phyloP scores from a whole-genome alignment of 2,113 vertebrate species.

The Promerops cafer region DNA sequence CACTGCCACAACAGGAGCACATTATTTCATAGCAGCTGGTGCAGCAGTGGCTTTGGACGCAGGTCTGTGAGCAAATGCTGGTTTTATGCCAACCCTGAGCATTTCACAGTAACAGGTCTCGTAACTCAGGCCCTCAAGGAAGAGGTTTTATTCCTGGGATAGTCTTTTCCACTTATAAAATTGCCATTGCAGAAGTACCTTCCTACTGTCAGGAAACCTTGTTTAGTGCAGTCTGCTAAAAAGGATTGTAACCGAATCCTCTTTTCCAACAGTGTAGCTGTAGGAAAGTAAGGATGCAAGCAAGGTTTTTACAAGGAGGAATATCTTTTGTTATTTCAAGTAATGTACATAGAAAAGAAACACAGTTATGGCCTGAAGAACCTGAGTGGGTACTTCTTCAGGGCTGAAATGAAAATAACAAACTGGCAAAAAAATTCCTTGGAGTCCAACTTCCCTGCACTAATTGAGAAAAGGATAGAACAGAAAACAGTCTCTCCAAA shows the following conservation, averaged over 20 bases:
- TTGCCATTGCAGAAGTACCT: neutral
- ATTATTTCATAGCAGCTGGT: neutral
- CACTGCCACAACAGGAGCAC: neutral
- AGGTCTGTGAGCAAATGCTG: neutral
- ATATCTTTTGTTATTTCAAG: neutral
- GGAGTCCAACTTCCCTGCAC: neutral
- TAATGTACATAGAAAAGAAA: neutral
- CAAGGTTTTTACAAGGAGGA: neutral
- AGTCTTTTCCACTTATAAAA: neutral
- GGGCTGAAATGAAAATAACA: neutral
- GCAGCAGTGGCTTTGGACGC: neutral
- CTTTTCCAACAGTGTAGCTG: neutral
- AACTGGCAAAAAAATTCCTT: neutral
- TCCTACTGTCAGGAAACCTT: neutral
- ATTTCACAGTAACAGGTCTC: neutral
- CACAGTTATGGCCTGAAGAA: neutral
- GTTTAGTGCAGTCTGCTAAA: neutral
- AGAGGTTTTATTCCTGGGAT: neutral
- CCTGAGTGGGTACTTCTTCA: neutral
- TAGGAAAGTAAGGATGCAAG: neutral
- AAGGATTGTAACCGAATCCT: neutral
- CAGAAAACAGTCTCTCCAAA: neutral
- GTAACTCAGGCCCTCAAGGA: neutral
- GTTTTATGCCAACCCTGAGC: neutral
- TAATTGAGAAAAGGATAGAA: neutral